These are phyloP conservation scores for Drosophila bifasciata DNA, from an alignment of 1,140 invertebrate genomes.

Conservation along the genomic window DNA sequence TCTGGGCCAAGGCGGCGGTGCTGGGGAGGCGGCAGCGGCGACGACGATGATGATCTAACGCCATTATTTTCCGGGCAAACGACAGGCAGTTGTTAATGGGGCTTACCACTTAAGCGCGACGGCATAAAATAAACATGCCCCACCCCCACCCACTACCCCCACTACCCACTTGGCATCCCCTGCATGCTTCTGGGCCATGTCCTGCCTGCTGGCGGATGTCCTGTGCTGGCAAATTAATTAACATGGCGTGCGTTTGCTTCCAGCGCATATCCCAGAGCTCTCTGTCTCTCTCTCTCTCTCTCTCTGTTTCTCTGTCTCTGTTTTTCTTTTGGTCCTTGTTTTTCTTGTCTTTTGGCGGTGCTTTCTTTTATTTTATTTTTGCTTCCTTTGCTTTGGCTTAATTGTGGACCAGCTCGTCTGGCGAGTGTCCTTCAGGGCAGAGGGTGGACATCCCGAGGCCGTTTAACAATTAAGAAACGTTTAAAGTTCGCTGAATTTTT, in stretches of 20 bases:
- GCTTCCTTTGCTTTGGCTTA: slow-evolving; percentile 55
- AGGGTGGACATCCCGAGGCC: slow-evolving; percentile 46
- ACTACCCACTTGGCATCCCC: slow-evolving; percentile 1
- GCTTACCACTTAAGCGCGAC: slow-evolving; percentile 81
- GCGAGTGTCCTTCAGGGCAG: slow-evolving; percentile 22
- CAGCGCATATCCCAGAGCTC: slow-evolving; percentile 21
- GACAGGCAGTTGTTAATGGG: slow-evolving; percentile 82
- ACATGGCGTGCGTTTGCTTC: slow-evolving; percentile 59
- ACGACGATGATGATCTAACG: slow-evolving; percentile 81
- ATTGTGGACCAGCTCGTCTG: slow-evolving; percentile 54
- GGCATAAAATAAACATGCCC: slow-evolving; percentile 78
- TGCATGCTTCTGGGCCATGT: no score
- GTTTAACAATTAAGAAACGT: slow-evolving; percentile 79
- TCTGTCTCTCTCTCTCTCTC: slow-evolving; percentile 26
- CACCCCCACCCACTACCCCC: not conserved
- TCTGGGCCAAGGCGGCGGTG: not conserved
- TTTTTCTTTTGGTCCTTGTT: slow-evolving; percentile 25
- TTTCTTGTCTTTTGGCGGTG: slow-evolving; percentile 30
- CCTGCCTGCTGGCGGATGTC: slow-evolving; percentile 54
- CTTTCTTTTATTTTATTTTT: slow-evolving; percentile 38
- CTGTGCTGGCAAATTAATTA: slow-evolving; percentile 76
- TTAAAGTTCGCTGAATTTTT: slow-evolving; percentile 65
- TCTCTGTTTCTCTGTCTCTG: slow-evolving; percentile 25
- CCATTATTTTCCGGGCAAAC: slow-evolving; percentile 77
- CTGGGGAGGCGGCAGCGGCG: slow-evolving; percentile 22